Base-by-base conservation (phyloP, 2,888 invertebrate species). In the Limnephilus marmoratus region DNA sequence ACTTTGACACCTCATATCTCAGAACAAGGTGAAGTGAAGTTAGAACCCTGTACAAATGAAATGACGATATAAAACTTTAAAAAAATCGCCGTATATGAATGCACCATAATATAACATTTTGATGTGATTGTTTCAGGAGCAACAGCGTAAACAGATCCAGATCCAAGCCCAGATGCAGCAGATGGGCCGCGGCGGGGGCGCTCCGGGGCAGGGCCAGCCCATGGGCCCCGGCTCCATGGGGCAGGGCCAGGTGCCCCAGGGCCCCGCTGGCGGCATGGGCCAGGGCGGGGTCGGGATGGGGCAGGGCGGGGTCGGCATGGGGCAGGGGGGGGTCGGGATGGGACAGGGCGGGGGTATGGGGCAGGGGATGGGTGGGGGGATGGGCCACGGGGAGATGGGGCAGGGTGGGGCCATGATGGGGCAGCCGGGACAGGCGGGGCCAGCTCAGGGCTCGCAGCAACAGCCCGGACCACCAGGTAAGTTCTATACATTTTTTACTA, bases 161-260 rank as follows among this genome's bases (percentile, higher is more conserved):
- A 93, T 96, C 89, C 95, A 96, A 93, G 95, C 95, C 53, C 96
- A 96, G 93, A 94, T 96, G 91, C 96, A 96, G 94, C 96, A 96
- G 92, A 94, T 94, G 93, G 95, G 95, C 49, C 95, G 95, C 90
- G 92, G 92, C 7, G 93, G 91, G 29, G 93, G 92, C n/a, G 92
- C 49, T 29, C 87, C 92, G 24, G 93, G 93, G 81, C 93, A 93
- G 3, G 90, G 92, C 18, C 90, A 83, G 85, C 68, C 86, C 85
- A n/a, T 53, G 85, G 31, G 81, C 80, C 83, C 90, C 81, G 93
- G 93, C 29, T n/a, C 91, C 24, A 92, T 93, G 93, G 87, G 92
- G n/a, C 85, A 86, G 15, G 93, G 92, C 68, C 81, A 93, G 90
- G 92, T 91, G 53, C 31, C 91, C 31, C 45, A 83, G 92, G 82